Conservation (phyloP, 2,797 vertebrate species). For the Knipowitschia caucasica region DNA sequence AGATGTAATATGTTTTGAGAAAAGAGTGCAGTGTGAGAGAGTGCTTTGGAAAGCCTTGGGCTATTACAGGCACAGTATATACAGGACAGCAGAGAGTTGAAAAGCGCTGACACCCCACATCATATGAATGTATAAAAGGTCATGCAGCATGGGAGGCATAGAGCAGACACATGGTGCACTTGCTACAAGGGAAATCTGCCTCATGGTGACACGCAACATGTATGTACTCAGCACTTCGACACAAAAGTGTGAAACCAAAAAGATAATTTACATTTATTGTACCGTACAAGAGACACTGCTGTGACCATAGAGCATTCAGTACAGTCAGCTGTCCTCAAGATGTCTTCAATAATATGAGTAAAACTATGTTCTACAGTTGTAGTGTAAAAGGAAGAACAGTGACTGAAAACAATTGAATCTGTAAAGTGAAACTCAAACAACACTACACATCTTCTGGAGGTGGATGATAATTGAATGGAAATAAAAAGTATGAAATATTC, state of each 20-base stretch:
- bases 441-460: too few species aligned
- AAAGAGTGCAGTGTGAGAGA: conserved; percentile 18
- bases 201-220: conserved; percentile 34
- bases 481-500: not conserved
- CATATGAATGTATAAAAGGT: conserved; percentile 42
- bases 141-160: conserved; percentile 37
- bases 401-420: not conserved
- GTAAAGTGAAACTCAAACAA: not conserved
- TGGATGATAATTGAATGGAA: too few species aligned
- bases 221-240: conserved; percentile 37
- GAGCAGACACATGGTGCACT: conserved; percentile 19
- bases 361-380: not conserved
- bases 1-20: conserved; percentile 18
- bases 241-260: conserved; percentile 23
- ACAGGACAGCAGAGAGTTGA: conserved; percentile 19
- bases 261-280: not conserved
- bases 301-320: conserved; percentile 1
- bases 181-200: conserved; percentile 25
- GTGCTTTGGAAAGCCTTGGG: conserved; percentile 30
- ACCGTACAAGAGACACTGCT: conserved; percentile 1
- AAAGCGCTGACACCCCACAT: conserved; percentile 48
- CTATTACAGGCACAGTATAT: conserved; percentile 15
- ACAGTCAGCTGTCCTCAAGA: not conserved
- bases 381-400: not conserved
- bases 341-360: not conserved